phyloP scores from a whole-genome alignment of 2,888 invertebrate genomes.

The Hydrotaea diabolus region DNA sequence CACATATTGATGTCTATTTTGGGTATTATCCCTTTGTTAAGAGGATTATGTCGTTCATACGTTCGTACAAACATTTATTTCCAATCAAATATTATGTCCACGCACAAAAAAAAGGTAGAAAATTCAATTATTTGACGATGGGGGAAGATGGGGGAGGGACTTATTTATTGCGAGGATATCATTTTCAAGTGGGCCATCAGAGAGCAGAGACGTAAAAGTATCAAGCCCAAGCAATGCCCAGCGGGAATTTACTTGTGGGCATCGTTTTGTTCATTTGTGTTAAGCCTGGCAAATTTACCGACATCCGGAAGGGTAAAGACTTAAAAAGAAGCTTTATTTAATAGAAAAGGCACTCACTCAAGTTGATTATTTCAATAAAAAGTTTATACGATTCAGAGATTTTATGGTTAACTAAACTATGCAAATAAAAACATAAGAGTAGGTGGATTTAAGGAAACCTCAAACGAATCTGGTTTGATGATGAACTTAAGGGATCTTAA shows the following conservation, averaged over 20 bases:
- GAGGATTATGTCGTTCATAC: not conserved
- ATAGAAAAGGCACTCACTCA: not conserved
- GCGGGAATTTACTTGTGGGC: not conserved
- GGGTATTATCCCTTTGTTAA: conserved; percentile 8
- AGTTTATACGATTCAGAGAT: not conserved
- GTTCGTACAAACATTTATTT: not conserved
- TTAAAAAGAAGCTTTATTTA: not conserved
- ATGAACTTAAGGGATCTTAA: too few relatives aligned
- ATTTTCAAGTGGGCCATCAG: not conserved
- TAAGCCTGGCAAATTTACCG: not conserved
- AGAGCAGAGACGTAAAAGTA: not conserved
- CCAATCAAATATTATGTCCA: too few relatives aligned
- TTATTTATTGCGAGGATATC: not conserved
- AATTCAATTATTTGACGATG: not conserved
- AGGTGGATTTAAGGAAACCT: too few relatives aligned
- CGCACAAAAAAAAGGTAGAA: not conserved
- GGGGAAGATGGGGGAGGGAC: too few relatives aligned
- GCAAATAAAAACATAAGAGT: too few relatives aligned
- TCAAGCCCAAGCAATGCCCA: not conserved
- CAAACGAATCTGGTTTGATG: too few relatives aligned
- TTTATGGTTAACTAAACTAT: not conserved
- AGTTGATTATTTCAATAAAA: not conserved
- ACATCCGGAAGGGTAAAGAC: not conserved
- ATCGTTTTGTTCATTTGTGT: not conserved
- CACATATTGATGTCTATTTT: conserved; percentile 3